phyloP scores from a whole-genome alignment of 1,140 invertebrate species.

The Neotoxoptera formosana region DNA sequence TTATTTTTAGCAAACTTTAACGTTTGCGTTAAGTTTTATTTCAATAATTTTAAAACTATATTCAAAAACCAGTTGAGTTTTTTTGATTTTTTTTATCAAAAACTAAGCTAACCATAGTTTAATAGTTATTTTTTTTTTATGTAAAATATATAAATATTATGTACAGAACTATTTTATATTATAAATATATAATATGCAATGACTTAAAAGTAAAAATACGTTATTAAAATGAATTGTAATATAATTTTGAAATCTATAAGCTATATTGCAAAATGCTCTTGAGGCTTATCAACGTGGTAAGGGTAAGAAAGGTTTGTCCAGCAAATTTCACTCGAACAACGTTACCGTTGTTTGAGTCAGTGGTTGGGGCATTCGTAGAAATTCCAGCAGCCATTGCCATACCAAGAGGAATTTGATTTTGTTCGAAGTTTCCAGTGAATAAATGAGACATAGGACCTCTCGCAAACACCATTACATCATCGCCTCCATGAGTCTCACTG shows the following conservation, averaged over 20 bases:
- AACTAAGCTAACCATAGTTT: too few species aligned
- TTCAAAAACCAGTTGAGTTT: too few species aligned
- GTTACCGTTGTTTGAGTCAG: background rate
- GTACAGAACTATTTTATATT: too few species aligned
- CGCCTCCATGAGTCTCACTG: conserved; percentile 73
- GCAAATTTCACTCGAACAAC: too few species aligned
- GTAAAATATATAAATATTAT: too few species aligned
- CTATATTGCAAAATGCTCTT: background rate
- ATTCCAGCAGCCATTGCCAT: conserved; percentile 74
- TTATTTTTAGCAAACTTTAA: too few species aligned
- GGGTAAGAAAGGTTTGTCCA: background rate
- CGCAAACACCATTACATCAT: conserved; percentile 74
- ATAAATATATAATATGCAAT: background rate
- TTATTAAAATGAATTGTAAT: background rate
- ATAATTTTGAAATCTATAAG: background rate
- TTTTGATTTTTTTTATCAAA: too few species aligned
- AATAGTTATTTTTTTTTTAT: too few species aligned
- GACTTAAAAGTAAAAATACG: background rate
- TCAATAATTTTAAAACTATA: too few species aligned
- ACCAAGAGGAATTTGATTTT: conserved; percentile 75
- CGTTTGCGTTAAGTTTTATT: too few species aligned
- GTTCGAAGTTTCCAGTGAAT: conserved; percentile 73
- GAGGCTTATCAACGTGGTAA: background rate
- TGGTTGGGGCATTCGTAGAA: background rate
- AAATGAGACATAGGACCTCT: conserved; percentile 73